phyloP scores from a whole-genome alignment of 2,113 vertebrate genomes.

The Raja brachyura region DNA sequence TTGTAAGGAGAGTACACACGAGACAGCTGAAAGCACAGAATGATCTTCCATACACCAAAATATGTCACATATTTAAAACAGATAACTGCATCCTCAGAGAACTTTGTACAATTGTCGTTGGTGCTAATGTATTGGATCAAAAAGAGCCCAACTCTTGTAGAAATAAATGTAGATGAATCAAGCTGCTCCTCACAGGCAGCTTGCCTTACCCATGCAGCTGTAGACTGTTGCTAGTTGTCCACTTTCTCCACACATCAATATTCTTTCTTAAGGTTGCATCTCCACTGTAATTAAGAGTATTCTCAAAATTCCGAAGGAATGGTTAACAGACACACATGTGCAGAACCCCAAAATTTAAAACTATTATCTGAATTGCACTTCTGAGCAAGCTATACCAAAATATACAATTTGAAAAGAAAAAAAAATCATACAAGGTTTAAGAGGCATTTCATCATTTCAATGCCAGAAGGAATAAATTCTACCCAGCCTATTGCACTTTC shows the following conservation, averaged over 20 bases:
- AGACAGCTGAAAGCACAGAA: neutral
- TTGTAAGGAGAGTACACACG: neutral
- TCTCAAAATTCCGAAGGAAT: neutral
- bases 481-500: too few relatives aligned
- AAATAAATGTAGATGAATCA: neutral
- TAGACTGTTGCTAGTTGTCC: constrained; percentile 89
- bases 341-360: neutral
- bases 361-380: neutral
- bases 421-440: neutral
- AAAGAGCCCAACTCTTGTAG: neutral
- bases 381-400: too few relatives aligned
- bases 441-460: too few relatives aligned
- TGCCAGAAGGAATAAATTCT: too few relatives aligned
- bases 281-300: constrained; percentile 59
- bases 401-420: neutral
- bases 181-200: neutral
- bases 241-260: constrained; percentile 97
- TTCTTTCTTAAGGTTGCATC: constrained; percentile 97
- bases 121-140: neutral
- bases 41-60: neutral
- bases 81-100: neutral
- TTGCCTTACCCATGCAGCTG: constrained; percentile 86
- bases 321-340: neutral
- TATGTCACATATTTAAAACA: neutral
- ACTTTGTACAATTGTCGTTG: too few relatives aligned